phyloP scores from a whole-genome alignment of 2,888 invertebrate species.

The Metallyticus violacea region DNA sequence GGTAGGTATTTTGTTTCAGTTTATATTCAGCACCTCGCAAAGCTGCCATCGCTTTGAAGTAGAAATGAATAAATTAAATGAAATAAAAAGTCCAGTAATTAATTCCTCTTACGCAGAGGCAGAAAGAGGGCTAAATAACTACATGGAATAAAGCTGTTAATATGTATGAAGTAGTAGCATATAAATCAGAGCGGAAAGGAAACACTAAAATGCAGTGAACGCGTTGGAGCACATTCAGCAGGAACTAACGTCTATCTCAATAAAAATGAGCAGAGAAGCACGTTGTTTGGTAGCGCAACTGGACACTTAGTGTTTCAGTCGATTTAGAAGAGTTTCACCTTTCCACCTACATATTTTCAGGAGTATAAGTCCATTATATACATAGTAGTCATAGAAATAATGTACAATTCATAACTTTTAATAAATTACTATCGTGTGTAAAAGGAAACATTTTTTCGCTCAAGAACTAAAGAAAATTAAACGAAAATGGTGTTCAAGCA shows the following conservation, averaged over 20 bases:
- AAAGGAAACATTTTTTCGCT: no score
- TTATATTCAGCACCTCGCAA: neutral
- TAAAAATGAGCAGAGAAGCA: neutral
- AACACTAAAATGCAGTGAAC: neutral
- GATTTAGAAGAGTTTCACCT: no score
- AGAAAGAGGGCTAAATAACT: neutral
- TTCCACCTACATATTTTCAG: no score
- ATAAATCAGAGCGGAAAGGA: neutral
- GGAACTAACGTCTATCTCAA: neutral
- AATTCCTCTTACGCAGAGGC: neutral
- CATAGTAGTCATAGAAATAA: no score
- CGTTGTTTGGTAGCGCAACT: neutral
- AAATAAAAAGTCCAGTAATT: neutral
- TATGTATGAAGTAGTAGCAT: neutral
- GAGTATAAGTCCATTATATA: no score
- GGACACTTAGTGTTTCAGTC: no score
- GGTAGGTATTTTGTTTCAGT: neutral
- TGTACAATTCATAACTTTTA: no score
- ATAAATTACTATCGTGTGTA: no score
- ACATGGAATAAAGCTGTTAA: neutral
- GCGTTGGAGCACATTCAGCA: neutral
- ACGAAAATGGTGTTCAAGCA: no score
- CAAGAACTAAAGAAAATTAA: no score
- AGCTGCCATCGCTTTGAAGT: neutral
- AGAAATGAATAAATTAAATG: neutral